Evolutionary conservation across 2,888 invertebrate genomes (phyloP), one percentile per base, ranked within the genome.

Genomic region (Nowickia ferox): DNA sequence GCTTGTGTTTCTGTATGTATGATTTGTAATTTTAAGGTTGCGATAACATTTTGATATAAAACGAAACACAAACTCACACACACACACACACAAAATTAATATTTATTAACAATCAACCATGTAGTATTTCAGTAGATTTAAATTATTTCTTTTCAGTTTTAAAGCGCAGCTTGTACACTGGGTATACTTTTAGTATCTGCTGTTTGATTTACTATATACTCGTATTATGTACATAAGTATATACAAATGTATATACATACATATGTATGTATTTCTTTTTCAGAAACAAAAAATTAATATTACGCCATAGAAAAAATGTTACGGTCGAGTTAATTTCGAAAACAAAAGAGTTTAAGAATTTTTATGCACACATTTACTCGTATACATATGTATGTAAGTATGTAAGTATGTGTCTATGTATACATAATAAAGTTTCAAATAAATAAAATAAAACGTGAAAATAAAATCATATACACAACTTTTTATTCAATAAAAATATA

Each of bases 251-350:
- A 61, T 8, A 38, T 63, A 63, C 53, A 17, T 42, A 69, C 22
- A n/a, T 51, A 61, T 38, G 15, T 51, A 55, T 19, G 13, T 55
- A 72, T 72, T 71, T 44, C 44, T 51, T 81, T 81, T 81, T 81
- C 68, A 81, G 53, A 76, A 82, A 51, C 71, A 30, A 55, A 87
- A 83, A 77, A 74, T 55, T 83, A 75, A 86, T 86, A 86, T 91
- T 91, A 90, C 92, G 92, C 92, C 92, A 91, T 91, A 91, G 90
- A 91, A 92, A 86, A 91, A 92, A 88, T 91, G 92, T 92, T 91
- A 91, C 91, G 92, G 92, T 92, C 90, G 92, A 92, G 91, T 92
- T 92, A 89, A 89, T 90, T 90, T 90, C 88, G 92, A 92, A 92
- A 91, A 90, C 90, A 91, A 89, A 92, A 91, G 90, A 91, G 90